Conservation (phyloP, 2,113 vertebrate species). For the Stigmatopora nigra region DNA sequence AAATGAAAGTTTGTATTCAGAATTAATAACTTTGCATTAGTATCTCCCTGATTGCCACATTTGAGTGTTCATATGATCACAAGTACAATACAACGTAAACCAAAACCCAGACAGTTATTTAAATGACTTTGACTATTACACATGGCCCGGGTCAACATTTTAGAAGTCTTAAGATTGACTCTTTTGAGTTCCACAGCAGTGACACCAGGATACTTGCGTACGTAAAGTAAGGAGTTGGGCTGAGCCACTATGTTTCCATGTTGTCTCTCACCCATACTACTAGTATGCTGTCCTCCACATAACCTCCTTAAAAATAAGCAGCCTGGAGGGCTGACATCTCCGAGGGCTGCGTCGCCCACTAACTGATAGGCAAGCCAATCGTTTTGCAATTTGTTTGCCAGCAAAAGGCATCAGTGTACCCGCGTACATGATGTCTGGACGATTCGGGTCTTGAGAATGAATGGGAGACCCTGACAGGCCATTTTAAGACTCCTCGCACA, state of each 20-base stretch:
- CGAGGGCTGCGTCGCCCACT: conserved; percentile 46
- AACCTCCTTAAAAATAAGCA: conserved; percentile 32
- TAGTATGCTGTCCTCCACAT: conserved; percentile 30
- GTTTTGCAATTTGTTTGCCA: background rate
- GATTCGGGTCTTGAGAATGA: too few relatives aligned
- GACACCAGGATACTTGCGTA: conserved; percentile 51
- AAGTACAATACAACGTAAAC: conserved; percentile 1
- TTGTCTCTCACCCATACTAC: conserved; percentile 44
- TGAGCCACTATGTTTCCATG: conserved; percentile 36
- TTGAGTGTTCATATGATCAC: conserved; percentile 25
- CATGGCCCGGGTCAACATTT: conserved; percentile 8
- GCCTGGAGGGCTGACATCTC: conserved; percentile 29
- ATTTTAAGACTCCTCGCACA: background rate
- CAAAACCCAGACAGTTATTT: background rate
- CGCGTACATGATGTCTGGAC: too few relatives aligned
- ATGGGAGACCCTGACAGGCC: background rate
- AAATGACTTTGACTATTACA: background rate
- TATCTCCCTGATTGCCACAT: background rate
- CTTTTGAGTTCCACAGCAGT: conserved; percentile 63
- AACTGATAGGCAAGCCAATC: background rate
- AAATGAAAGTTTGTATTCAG: background rate
- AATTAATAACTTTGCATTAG: background rate
- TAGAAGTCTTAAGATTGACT: conserved; percentile 50
- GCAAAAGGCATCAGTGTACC: background rate
- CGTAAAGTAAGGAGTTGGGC: conserved; percentile 59